Evolutionary conservation across 2,888 invertebrate genomes (phyloP).

Genomic region (Meta bourneti): DNA sequence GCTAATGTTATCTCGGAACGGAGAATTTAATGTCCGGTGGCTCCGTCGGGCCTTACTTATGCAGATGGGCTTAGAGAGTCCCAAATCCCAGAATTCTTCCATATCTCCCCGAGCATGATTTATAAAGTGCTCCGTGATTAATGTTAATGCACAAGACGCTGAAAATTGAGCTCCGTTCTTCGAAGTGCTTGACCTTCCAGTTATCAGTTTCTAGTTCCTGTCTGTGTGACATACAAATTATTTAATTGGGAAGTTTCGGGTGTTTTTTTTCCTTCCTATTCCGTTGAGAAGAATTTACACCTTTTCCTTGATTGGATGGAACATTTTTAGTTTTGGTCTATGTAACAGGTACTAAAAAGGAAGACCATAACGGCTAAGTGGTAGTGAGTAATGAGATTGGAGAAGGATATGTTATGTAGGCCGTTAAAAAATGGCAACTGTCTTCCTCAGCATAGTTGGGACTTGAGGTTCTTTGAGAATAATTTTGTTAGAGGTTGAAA

Average conservation of each 20-base stretch:
- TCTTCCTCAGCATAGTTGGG: too few species aligned
- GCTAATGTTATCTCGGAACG: constrained; percentile 6
- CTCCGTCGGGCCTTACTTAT: constrained; percentile 20
- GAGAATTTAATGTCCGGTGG: not conserved
- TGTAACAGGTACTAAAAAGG: too few species aligned
- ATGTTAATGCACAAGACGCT: not conserved
- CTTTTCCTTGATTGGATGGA: too few species aligned
- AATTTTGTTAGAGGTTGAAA: too few species aligned
- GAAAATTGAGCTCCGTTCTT: not conserved
- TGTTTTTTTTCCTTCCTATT: not conserved
- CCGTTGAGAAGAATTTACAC: not conserved
- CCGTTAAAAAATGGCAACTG: too few species aligned
- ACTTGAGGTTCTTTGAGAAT: too few species aligned
- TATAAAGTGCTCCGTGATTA: constrained; percentile 22
- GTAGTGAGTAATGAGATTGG: too few species aligned
- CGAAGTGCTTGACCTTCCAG: not conserved
- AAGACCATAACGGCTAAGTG: too few species aligned
- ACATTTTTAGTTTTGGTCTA: too few species aligned
- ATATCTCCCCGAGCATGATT: constrained; percentile 10
- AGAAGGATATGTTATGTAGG: too few species aligned
- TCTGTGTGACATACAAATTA: not conserved
- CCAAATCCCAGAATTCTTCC: constrained; percentile 31
- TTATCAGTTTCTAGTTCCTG: not conserved
- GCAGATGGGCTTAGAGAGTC: constrained; percentile 14
- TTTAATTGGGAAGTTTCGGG: not conserved